Conservation (phyloP, 2,888 invertebrate genomes). For the Rhingia campestris region DNA sequence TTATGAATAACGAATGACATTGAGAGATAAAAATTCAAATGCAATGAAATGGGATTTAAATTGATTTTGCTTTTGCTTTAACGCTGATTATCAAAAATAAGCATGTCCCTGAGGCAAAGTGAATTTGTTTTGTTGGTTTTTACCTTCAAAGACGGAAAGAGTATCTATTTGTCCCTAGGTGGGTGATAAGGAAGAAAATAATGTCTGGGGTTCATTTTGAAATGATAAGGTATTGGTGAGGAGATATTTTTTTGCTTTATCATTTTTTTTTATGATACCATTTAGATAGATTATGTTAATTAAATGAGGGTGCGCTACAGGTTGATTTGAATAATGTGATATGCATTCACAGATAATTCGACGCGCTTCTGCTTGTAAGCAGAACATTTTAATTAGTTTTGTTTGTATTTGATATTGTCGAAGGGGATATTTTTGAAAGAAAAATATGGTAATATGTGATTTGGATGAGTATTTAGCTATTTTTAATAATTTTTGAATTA, state of each 20-base stretch:
- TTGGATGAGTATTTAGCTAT: too few species aligned
- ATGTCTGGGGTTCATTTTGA: conserved; percentile 20
- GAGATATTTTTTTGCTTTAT: conserved; percentile 38
- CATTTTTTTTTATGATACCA: background rate
- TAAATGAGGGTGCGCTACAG: conserved; percentile 41
- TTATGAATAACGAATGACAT: conserved; percentile 49
- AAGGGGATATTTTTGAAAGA: too few species aligned
- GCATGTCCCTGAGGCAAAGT: conserved; percentile 26
- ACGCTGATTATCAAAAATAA: conserved; percentile 6
- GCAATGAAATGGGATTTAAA: conserved; percentile 62
- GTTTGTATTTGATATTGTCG: background rate
- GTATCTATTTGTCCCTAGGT: background rate
- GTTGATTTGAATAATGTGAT: conserved; percentile 38
- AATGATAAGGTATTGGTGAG: conserved; percentile 23
- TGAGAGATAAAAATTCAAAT: conserved; percentile 59
- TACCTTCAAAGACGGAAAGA: background rate
- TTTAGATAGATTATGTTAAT: conserved; percentile 64
- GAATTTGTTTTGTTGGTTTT: conserved; percentile 8
- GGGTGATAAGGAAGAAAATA: conserved; percentile 7
- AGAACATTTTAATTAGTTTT: background rate
- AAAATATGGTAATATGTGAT: too few species aligned
- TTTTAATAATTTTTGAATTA: too few species aligned
- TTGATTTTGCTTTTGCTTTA: conserved; percentile 28
- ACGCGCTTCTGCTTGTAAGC: conserved; percentile 30
- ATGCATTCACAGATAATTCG: conserved; percentile 13